phyloP scores from a whole-genome alignment of 1,140 invertebrate species.

The Condylostylus longicornis region DNA sequence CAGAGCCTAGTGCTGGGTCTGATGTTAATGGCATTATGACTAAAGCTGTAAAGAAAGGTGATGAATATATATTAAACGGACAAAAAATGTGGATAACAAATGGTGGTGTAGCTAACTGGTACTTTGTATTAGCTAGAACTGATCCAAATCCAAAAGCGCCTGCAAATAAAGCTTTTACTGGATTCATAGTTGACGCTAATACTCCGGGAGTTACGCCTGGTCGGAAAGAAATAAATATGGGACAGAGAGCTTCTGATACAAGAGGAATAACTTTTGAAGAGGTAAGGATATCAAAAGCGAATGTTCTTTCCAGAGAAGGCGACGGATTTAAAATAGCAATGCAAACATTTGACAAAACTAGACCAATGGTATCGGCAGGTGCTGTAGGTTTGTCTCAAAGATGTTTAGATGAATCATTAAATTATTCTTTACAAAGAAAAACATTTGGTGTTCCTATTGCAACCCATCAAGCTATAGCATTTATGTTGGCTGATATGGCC shows the following conservation, averaged over 20 bases:
- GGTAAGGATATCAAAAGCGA: conserved; percentile 87
- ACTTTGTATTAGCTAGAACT: conserved; percentile 89
- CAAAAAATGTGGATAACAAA: conserved; percentile 99
- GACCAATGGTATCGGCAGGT: conserved; percentile 77
- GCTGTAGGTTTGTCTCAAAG: conserved; percentile 83
- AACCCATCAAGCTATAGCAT: conserved; percentile 78
- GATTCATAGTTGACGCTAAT: conserved; percentile 89
- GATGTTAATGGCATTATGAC: conserved; percentile 86
- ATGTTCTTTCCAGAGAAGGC: conserved; percentile 75
- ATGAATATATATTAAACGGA: conserved; percentile 89
- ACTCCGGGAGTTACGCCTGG: conserved; percentile 73
- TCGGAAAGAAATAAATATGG: conserved; percentile 94
- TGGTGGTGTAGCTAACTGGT: conserved; percentile 93
- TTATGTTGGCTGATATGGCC: conserved; percentile 93
- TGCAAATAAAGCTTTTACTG: conserved; percentile 84
- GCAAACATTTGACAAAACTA: conserved; percentile 87
- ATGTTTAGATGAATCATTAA: conserved; percentile 81
- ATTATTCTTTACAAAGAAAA: conserved; percentile 87
- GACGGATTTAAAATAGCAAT: conserved; percentile 94
- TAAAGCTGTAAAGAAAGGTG: conserved; percentile 83
- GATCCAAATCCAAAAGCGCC: conserved; percentile 85
- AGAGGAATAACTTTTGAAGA: conserved; percentile 95
- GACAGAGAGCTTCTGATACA: conserved; percentile 90
- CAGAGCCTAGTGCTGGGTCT: conserved; percentile 82
- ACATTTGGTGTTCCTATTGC: conserved; percentile 81